Evolutionary conservation across 1,140 invertebrate species (phyloP), one percentile per base, ranked within the genome.

Genomic region (Bathynomus jamesi): DNA sequence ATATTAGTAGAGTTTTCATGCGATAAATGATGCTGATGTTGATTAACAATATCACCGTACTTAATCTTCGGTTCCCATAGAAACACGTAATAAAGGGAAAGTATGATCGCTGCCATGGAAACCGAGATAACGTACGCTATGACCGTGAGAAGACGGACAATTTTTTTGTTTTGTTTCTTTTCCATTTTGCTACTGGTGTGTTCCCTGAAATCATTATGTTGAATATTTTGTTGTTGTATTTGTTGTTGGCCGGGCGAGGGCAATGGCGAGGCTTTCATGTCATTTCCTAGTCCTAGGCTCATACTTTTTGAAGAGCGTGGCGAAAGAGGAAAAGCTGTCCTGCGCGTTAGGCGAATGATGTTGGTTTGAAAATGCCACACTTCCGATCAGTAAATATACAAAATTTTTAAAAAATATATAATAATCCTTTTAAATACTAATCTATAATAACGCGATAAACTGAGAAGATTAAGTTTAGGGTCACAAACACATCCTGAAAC

Each of bases 71-170:
- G 93, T 81, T 95, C 89, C 95, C 95, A 98, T 73, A 98, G 87
- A 81, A 97, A 94, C 73, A 95, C 90, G 83, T 98, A 98, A 84
- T 98, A 98, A 11, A 96, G 85, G 0, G 94, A 96, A 28, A 98
- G 86, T 81, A 97, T 91, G 75, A 98, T 95, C 4, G 95, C 95
- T 0, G 94, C 95, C 73, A 96, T 84, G 13, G 95, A 98, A 71
- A 98, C 95, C 76, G 93, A 94, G 79, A 98, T 89, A 65, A 98
- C 89, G 83, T 98, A 98, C 8, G 94, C 94, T 72, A 97, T 87
- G 31, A 98, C 95, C 1, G 95, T 98, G 70, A 97, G 85, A 66
- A 98, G 90, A n/a, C 95, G 87, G 32, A 98, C 85, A 78, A 90
- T 84, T 83, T 95, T 95, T 81, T 91, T 91, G 80, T 93, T 91